These are phyloP conservation scores for Epinephelus coioides DNA, from an alignment of 2,797 vertebrate genomes.

Conservation along the genomic window DNA sequence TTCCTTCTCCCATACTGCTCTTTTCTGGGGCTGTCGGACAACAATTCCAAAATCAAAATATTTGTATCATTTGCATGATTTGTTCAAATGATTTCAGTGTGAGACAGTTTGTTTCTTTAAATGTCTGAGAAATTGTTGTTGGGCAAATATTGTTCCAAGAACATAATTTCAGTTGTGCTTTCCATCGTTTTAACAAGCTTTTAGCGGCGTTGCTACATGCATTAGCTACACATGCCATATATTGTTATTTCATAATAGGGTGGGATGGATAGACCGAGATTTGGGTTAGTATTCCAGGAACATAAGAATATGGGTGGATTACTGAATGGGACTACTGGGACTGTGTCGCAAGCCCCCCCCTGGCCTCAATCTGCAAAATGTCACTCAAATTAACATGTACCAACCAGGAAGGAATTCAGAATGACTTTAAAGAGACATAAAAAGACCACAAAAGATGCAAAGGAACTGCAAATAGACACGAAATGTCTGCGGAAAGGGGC, in stretches of 20 bases:
- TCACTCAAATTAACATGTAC: too few species aligned
- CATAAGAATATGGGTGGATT: too few species aligned
- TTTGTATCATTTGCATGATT: neutral
- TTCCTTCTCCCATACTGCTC: constrained; percentile 17
- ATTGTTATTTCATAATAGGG: neutral
- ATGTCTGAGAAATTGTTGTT: neutral
- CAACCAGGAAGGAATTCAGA: too few species aligned
- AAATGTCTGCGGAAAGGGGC: too few species aligned
- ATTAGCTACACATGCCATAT: neutral
- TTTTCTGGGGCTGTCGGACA: constrained; percentile 22
- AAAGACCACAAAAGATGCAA: too few species aligned
- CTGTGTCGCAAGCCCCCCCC: too few species aligned
- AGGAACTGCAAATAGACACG: too few species aligned
- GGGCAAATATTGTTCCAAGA: neutral
- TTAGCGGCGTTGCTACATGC: neutral
- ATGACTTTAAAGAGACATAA: too few species aligned
- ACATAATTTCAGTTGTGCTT: neutral
- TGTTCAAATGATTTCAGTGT: constrained; percentile 11
- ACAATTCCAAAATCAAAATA: neutral
- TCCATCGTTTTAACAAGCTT: neutral
- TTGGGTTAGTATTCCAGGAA: too few species aligned
- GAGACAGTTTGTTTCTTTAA: neutral
- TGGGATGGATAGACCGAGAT: too few species aligned
- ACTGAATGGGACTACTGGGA: too few species aligned
- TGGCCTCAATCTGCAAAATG: too few species aligned